Evolutionary conservation across 1,140 invertebrate genomes (phyloP), one percentile per base, ranked within the genome.

Genomic region (Sinonovacula constricta): DNA sequence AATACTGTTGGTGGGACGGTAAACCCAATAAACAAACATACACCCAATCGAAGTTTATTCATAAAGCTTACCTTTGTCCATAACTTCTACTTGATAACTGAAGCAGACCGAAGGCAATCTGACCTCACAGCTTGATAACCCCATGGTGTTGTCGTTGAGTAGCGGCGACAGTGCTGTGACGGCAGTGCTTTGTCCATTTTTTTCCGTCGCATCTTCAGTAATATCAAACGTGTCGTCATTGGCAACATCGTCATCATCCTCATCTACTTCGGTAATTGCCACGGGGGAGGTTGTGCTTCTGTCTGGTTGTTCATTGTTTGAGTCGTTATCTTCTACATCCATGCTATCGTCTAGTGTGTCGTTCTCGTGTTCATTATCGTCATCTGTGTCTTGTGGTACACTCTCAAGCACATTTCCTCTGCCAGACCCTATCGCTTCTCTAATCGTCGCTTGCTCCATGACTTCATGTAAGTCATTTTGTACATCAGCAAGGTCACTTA

Each of bases 21-120:
- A n/a, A n/a, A n/a, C n/a, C 18, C 33, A 63, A 57, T 26, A 24
- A n/a, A 57, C 24, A n/a, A n/a, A n/a, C n/a, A n/a, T n/a, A n/a
- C n/a, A n/a, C n/a, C n/a, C n/a, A n/a, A n/a, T n/a, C n/a, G 22
- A n/a, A n/a, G 15, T 15, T 15, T 15, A 22, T 15, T 15, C 30
- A 4, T 39, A 30, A 28, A 2, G 12, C 7, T n/a, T 63, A 78
- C 75, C 75, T 69, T 31, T 53, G 59, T 69, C 56, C 39, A 60
- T 59, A 34, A 78, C 75, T 33, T 69, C 65, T 7, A 78, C 67
- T 63, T 78, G 36, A 53, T 78, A 78, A 3, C 53, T 54, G 31
- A 78, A 78, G 45, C 75, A 78, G 15, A 78, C 66, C 28, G 75
- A 78, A 24, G 75, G 75, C 5, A 78, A 59, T 24, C 24, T 57